Evolutionary conservation across 2,888 invertebrate species (phyloP).

Genomic region (Pterobdella sp.): DNA sequence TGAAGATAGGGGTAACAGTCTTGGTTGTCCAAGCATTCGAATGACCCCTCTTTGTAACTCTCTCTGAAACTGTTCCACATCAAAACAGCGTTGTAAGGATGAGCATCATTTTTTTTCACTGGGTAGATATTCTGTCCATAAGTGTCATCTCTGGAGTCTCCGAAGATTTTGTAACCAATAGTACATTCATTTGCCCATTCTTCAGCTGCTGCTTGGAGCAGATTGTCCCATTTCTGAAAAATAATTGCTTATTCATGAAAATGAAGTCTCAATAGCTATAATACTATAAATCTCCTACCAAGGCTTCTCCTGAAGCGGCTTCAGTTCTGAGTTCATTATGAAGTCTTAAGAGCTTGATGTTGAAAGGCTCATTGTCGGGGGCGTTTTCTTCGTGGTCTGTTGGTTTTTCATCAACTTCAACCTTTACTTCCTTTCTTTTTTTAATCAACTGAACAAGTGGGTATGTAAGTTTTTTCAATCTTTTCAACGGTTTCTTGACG

Average conservation of each 20-base stretch:
- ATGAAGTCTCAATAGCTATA: not conserved
- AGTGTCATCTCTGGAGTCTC: not conserved
- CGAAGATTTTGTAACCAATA: not conserved
- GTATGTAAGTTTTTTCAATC: too few relatives aligned
- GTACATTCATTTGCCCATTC: not conserved
- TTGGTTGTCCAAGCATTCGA: not conserved
- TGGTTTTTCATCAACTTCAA: too few relatives aligned
- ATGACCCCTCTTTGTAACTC: not conserved
- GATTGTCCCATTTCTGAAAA: not conserved
- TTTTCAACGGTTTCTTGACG: too few relatives aligned
- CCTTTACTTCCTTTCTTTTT: too few relatives aligned
- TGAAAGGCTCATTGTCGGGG: not conserved
- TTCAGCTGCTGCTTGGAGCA: not conserved
- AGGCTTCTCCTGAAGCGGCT: not conserved
- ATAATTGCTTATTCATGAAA: not conserved
- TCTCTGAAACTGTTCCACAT: not conserved
- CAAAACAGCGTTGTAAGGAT: not conserved
- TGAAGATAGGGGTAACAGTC: conserved; percentile 1
- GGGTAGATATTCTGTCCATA: conserved; percentile 11
- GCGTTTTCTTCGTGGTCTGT: too few relatives aligned
- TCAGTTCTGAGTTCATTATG: not conserved
- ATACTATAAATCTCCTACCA: not conserved
- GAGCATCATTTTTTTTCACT: not conserved
- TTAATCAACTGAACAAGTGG: too few relatives aligned
- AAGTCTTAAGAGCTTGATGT: not conserved